Conservation (phyloP, 2,797 vertebrate genomes). For the Gymnoscopelus braueri region DNA sequence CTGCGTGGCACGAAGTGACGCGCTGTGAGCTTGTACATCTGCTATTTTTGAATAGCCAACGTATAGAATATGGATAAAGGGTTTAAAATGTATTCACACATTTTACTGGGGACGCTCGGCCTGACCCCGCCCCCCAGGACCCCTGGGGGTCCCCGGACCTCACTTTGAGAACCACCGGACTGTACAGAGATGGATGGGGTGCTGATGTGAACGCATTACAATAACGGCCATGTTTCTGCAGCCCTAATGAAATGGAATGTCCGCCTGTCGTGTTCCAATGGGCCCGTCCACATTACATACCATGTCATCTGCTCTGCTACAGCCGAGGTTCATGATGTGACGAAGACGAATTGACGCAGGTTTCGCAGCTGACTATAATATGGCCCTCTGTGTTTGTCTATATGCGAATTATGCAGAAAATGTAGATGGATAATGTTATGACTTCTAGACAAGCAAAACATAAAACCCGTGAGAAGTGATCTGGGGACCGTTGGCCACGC, state of each 20-base stretch:
- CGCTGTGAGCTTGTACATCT: too few species aligned
- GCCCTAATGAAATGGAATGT: slow-evolving; percentile 49
- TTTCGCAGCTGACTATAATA: slow-evolving; percentile 33
- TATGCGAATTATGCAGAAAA: slow-evolving; percentile 53
- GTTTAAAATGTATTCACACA: too few species aligned
- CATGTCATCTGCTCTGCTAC: slow-evolving; percentile 39
- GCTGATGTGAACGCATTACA: slow-evolving; percentile 34
- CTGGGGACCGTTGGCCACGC: slow-evolving; percentile 26
- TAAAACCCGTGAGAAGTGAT: slow-evolving; percentile 60
- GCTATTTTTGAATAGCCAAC: too few species aligned
- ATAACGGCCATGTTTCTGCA: slow-evolving; percentile 37
- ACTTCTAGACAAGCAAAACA: slow-evolving; percentile 51
- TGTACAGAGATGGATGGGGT: slow-evolving; percentile 27
- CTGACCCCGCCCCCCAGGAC: too few species aligned
- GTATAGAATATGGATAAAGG: too few species aligned
- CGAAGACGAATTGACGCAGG: slow-evolving; percentile 61
- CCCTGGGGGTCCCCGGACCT: too few species aligned
- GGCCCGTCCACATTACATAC: slow-evolving; percentile 27
- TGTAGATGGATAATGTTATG: slow-evolving; percentile 49
- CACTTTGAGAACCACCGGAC: neutral
- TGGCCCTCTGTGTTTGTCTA: slow-evolving; percentile 11
- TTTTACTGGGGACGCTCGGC: too few species aligned
- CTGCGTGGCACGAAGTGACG: too few species aligned
- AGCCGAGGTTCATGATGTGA: slow-evolving; percentile 21
- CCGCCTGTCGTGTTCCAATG: slow-evolving; percentile 16